These are phyloP conservation scores for Caenorhabditis drosophilae DNA, from an alignment of 2,888 invertebrate species.

Conservation along the genomic window DNA sequence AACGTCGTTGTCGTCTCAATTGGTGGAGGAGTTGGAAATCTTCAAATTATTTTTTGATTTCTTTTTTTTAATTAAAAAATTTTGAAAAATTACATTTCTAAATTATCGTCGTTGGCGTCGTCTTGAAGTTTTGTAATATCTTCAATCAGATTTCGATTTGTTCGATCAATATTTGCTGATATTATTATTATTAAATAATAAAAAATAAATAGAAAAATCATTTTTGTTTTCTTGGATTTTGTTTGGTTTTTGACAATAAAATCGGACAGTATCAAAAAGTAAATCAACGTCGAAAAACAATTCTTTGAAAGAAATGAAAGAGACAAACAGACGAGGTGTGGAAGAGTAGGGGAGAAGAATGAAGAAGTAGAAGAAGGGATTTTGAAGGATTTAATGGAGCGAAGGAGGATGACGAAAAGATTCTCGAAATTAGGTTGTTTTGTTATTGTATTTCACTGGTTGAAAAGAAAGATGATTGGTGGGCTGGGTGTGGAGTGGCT, in stretches of 20 bases:
- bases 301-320: neutral
- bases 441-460: neutral
- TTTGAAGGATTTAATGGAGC: neutral
- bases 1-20: conserved; percentile 20
- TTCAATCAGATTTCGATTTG: conserved; percentile 17
- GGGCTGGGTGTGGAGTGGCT: neutral
- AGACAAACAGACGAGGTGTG: neutral
- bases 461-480: neutral
- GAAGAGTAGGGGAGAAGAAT: neutral
- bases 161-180: too few species aligned
- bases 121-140: conserved; percentile 14
- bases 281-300: too few species aligned
- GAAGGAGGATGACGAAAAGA: neutral
- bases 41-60: conserved; percentile 5
- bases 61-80: neutral
- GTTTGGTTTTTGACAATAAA: too few species aligned
- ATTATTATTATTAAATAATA: too few species aligned
- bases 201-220: too few species aligned
- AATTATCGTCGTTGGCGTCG: conserved; percentile 15
- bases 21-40: conserved; percentile 36
- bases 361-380: too few species aligned
- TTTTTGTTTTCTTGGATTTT: neutral
- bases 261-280: too few species aligned
- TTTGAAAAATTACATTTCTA: conserved; percentile 8
- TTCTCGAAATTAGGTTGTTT: neutral